phyloP scores from a whole-genome alignment of 2,113 vertebrate species.

The Raja brachyura region DNA sequence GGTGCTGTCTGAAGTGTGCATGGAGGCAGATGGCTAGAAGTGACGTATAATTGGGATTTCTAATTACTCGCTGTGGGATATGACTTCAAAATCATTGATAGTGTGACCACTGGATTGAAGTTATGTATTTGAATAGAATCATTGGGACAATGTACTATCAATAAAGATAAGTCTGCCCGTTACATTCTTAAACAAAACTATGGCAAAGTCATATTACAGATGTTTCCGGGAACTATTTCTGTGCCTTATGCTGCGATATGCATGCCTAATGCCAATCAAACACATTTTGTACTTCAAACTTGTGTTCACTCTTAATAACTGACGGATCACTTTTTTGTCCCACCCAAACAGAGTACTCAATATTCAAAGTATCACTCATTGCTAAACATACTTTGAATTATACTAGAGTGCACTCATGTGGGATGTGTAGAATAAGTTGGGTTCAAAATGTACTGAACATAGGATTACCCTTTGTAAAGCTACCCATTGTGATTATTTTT shows the following conservation, averaged over 20 bases:
- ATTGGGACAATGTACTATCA: neutral
- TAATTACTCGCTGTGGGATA: neutral
- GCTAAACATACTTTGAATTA: constrained; percentile 11
- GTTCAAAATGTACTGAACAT: constrained; percentile 20
- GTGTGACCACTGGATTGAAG: neutral
- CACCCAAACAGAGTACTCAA: neutral
- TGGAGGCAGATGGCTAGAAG: neutral
- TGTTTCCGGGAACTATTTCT: neutral
- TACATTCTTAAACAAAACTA: neutral
- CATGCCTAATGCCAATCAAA: neutral
- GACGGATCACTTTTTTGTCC: neutral
- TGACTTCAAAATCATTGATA: neutral
- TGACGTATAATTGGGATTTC: neutral
- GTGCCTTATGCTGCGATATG: too few species aligned
- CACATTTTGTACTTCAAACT: neutral
- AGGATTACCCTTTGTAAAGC: constrained; percentile 30
- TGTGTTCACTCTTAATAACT: neutral
- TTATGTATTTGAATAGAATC: neutral
- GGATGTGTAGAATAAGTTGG: neutral
- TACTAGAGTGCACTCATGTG: neutral
- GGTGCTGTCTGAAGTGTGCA: constrained; percentile 20
- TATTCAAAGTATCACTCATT: constrained; percentile 7
- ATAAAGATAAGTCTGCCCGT: neutral
- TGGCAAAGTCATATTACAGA: neutral
- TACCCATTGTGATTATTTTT: constrained; percentile 25